A percentile compares a stretch with the other conserved stretches of the same genome.
These are phyloP conservation scores for Pangasius sanitwongsei DNA, from an alignment of 2,797 vertebrate genomes.

Conservation along the genomic window DNA sequence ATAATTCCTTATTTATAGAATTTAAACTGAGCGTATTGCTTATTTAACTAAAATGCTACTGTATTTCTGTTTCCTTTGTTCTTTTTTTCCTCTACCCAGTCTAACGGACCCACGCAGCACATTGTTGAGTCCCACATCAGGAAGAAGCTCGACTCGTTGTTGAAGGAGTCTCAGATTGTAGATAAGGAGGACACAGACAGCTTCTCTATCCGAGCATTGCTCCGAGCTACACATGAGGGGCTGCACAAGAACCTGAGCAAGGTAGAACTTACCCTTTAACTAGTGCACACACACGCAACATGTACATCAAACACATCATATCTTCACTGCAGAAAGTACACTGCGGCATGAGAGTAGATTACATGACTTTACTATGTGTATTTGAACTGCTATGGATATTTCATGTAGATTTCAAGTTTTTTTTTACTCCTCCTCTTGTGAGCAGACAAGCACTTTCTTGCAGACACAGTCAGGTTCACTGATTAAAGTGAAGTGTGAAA, in stretches of 20 bases:
- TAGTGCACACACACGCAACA: background rate
- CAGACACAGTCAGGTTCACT: background rate
- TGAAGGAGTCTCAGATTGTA: constrained; percentile 92
- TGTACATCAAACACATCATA: background rate
- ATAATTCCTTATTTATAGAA: background rate
- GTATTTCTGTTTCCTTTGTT: background rate
- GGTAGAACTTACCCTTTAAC: constrained; percentile 70
- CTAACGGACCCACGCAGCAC: constrained; percentile 84
- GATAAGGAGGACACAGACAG: constrained; percentile 96
- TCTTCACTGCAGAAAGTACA: background rate
- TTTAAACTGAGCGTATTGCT: background rate
- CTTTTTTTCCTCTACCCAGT: constrained; percentile 68
- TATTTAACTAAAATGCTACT: background rate
- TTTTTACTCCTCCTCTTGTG: background rate
- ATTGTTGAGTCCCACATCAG: constrained; percentile 94
- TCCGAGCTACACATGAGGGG: constrained; percentile 92
- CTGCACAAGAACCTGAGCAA: constrained; percentile 89
- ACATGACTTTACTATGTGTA: background rate
- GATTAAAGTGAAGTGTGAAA: background rate
- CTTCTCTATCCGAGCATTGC: constrained; percentile 93
- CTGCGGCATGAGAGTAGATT: background rate
- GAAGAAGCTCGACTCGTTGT: constrained; percentile 94
- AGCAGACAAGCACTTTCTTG: background rate
- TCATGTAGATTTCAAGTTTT: background rate
- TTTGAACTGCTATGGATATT: background rate